These are phyloP conservation scores for Chelonus insularis DNA, from an alignment of 1,140 invertebrate species.

Conservation along the genomic window DNA sequence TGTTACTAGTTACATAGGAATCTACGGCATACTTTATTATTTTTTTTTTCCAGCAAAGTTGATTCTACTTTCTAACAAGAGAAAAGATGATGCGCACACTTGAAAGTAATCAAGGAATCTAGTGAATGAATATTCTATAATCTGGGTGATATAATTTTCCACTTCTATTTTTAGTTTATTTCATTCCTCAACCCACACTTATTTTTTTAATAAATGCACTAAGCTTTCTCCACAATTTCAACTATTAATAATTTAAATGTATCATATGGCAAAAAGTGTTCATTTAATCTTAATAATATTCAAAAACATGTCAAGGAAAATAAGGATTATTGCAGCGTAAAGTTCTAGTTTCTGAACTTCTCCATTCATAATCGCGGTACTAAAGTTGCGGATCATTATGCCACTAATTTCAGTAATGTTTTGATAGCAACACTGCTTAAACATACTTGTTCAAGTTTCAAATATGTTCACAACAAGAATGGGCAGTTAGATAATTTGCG, in stretches of 20 bases:
- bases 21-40: slow-evolving; percentile 3
- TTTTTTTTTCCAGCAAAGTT: neutral
- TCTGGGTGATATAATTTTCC: slow-evolving; percentile 13
- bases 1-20: neutral
- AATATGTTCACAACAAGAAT: slow-evolving; percentile 3
- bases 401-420: neutral
- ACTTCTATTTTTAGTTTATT: slow-evolving; percentile 6
- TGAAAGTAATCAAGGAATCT: slow-evolving; percentile 23
- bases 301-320: too few relatives aligned
- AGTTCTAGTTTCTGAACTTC: too few relatives aligned
- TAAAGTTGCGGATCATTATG: slow-evolving; percentile 4
- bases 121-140: slow-evolving; percentile 27
- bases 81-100: neutral
- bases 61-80: slow-evolving; percentile 4
- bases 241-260: neutral
- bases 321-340: too few relatives aligned
- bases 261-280: too few relatives aligned
- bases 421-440: too few relatives aligned
- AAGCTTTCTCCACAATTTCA: neutral
- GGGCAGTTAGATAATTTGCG: slow-evolving; percentile 4
- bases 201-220: neutral
- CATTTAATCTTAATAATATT: too few relatives aligned
- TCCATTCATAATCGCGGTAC: neutral
- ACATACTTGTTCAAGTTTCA: neutral
- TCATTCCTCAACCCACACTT: neutral